These are phyloP conservation scores for Hippocampus zosterae DNA, from an alignment of 2,113 vertebrate genomes.

Conservation along the genomic window DNA sequence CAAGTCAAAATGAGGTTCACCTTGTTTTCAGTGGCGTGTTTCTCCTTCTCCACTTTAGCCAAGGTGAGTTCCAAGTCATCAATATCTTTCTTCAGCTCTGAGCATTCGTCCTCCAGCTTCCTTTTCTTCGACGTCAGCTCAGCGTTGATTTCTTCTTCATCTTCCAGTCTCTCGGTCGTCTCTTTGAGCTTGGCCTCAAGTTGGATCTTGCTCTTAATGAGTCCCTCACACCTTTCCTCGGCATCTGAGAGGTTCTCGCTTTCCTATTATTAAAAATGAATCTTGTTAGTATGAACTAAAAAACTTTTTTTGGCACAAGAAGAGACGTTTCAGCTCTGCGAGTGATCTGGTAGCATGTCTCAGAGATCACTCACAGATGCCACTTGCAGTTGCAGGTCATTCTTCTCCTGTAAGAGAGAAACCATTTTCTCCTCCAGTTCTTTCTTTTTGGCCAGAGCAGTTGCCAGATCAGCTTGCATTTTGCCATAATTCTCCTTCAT, in stretches of 20 bases:
- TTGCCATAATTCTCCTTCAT: constrained; percentile 82
- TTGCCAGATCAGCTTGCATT: constrained; percentile 76
- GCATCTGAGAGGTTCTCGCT: constrained; percentile 54
- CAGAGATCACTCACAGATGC: constrained; percentile 53
- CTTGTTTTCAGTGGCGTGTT: too few relatives aligned
- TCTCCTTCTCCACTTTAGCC: too few relatives aligned
- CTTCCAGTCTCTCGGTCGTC: constrained; percentile 62
- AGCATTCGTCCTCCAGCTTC: too few relatives aligned
- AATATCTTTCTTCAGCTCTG: too few relatives aligned
- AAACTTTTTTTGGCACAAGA: background rate
- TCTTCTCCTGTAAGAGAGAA: constrained; percentile 69
- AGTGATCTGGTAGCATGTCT: background rate
- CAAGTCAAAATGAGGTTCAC: too few relatives aligned
- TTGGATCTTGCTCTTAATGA: constrained; percentile 65
- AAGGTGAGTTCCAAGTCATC: too few relatives aligned
- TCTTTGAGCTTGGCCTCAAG: constrained; percentile 62
- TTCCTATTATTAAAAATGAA: constrained; percentile 36
- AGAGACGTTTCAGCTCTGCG: background rate
- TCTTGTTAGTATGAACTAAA: too few relatives aligned
- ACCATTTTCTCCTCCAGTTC: constrained; percentile 75
- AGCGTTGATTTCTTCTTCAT: too few relatives aligned
- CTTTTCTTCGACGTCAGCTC: too few relatives aligned
- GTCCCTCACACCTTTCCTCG: constrained; percentile 59
- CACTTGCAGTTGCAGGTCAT: constrained; percentile 71
- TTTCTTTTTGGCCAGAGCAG: constrained; percentile 72